Conservation (phyloP, 2,797 vertebrate species). For the Phrynocephalus forsythii region DNA sequence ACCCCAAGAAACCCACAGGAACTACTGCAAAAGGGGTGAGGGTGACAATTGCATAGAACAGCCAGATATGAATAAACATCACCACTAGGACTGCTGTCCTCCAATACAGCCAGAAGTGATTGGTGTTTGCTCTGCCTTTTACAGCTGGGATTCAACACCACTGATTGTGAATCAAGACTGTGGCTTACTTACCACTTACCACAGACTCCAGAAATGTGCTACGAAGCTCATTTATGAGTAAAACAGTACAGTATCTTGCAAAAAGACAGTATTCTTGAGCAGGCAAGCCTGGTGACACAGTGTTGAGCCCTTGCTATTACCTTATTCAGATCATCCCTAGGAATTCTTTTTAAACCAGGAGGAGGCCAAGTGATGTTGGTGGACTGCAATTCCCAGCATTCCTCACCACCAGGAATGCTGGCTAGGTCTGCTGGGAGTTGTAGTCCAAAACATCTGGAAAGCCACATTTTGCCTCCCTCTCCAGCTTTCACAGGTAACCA, state of each 20-base stretch:
- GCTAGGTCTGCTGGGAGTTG: background rate
- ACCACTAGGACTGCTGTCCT: background rate
- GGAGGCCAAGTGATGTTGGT: no score
- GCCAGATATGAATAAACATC: conserved; percentile 1
- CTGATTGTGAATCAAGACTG: background rate
- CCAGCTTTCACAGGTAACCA: background rate
- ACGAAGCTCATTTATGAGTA: background rate
- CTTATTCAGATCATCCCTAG: background rate
- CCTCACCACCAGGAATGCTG: background rate
- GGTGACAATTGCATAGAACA: conserved; percentile 28
- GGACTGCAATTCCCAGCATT: background rate
- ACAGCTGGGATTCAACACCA: background rate
- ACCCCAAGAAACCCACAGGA: background rate
- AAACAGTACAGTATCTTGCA: background rate
- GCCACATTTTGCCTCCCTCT: background rate
- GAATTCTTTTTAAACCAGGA: no score
- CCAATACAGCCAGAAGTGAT: background rate
- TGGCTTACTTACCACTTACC: background rate
- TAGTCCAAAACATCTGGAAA: background rate
- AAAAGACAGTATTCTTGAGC: background rate
- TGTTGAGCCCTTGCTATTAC: background rate
- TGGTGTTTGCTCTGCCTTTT: background rate
- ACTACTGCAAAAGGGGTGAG: conserved; percentile 4
- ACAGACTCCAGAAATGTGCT: conserved; percentile 4
- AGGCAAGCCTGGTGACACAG: background rate